phyloP scores from a whole-genome alignment of 2,888 invertebrate genomes.

The Ganaspis brasiliensis region DNA sequence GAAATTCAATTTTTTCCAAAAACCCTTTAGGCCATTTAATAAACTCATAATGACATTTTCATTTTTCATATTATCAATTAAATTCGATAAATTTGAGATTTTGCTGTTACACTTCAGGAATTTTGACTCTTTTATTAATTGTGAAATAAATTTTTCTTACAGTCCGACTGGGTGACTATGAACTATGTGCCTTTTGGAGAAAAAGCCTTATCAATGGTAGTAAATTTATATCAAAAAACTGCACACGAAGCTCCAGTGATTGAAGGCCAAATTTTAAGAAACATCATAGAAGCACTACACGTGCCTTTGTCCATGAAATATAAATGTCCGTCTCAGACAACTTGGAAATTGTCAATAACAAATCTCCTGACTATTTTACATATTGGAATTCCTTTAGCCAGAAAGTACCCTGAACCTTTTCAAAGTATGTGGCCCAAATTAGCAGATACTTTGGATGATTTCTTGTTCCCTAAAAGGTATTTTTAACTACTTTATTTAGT shows the following conservation, averaged over 20 bases:
- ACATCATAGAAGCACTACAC: constrained; percentile 86
- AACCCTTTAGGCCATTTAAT: too few relatives aligned
- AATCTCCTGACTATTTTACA: constrained; percentile 90
- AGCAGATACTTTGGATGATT: constrained; percentile 93
- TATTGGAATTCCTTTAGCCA: constrained; percentile 93
- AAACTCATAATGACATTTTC: too few relatives aligned
- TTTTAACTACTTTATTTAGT: background rate
- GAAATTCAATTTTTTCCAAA: too few relatives aligned
- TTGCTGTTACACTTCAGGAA: too few relatives aligned
- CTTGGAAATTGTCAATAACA: constrained; percentile 92
- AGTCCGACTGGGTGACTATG: constrained; percentile 89
- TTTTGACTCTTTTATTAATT: too few relatives aligned
- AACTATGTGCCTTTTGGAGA: constrained; percentile 94
- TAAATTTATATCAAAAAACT: constrained; percentile 88
- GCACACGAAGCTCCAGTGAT: constrained; percentile 88
- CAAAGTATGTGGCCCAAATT: constrained; percentile 92
- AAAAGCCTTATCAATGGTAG: constrained; percentile 88
- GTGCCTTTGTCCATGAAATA: constrained; percentile 91
- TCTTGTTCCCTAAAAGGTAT: constrained; percentile 93
- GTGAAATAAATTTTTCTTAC: constrained; percentile 62
- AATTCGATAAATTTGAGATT: too few relatives aligned
- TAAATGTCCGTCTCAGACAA: constrained; percentile 88
- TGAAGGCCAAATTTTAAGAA: constrained; percentile 87
- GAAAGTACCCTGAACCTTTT: constrained; percentile 88
- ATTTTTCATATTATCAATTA: too few relatives aligned